Evolutionary conservation across 1,140 invertebrate genomes (phyloP).

Genomic region (Frieseomelitta varia): DNA sequence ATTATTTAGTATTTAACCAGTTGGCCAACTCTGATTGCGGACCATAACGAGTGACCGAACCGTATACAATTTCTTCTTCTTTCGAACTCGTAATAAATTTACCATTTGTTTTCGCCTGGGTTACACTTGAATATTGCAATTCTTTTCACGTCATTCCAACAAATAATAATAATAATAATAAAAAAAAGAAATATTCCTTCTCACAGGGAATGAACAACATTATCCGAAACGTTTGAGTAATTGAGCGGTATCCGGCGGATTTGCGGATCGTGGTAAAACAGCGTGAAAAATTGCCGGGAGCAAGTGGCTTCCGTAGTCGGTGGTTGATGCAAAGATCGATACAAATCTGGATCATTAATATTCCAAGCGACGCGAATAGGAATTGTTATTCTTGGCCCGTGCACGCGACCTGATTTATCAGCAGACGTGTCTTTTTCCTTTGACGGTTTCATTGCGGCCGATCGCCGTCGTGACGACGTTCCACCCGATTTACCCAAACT

Average conservation of each 20-base stretch:
- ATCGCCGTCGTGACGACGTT: not conserved
- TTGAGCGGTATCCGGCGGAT: too few species aligned
- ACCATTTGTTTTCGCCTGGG: too few species aligned
- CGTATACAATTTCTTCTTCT: too few species aligned
- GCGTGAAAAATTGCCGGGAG: not conserved
- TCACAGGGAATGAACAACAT: not conserved
- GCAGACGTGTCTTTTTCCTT: constrained; percentile 11
- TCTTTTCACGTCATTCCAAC: too few species aligned
- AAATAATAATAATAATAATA: too few species aligned
- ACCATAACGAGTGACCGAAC: too few species aligned
- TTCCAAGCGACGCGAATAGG: not conserved
- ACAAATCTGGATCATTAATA: constrained; percentile 23
- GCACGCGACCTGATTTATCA: constrained; percentile 13
- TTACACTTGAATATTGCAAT: too few species aligned
- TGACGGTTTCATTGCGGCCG: constrained; percentile 6
- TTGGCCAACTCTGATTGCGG: too few species aligned
- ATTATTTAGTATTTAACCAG: too few species aligned
- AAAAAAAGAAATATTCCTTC: not conserved
- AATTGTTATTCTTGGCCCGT: constrained; percentile 5
- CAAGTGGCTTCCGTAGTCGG: not conserved
- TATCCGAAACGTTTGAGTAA: not conserved
- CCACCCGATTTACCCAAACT: constrained; percentile 1
- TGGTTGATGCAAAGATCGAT: not conserved
- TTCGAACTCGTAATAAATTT: too few species aligned
- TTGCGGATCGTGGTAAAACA: not conserved